A percentile compares a stretch with the other conserved stretches of the same genome.
Evolutionary conservation across 2,888 invertebrate genomes (phyloP).

Genomic region (Acrocyrtus sp.): DNA sequence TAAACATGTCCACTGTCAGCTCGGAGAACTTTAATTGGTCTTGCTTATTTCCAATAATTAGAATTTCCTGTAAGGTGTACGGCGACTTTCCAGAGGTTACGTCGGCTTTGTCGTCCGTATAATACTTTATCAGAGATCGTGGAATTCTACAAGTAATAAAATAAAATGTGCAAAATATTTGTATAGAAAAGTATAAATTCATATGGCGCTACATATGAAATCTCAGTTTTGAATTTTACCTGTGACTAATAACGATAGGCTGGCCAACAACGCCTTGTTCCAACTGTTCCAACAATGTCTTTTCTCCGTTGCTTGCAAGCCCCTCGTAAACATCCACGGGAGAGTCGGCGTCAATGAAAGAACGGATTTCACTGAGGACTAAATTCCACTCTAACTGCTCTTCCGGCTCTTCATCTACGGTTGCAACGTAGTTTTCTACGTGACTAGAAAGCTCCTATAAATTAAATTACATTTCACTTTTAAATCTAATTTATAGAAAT

Average conservation of each 20-base stretch:
- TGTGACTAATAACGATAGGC: slow-evolving; percentile 22
- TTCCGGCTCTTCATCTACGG: slow-evolving; percentile 97
- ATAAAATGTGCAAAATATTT: background rate
- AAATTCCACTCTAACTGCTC: slow-evolving; percentile 96
- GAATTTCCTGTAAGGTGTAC: slow-evolving; percentile 85
- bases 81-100: slow-evolving; percentile 24
- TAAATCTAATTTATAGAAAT: too few relatives aligned
- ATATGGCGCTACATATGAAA: background rate
- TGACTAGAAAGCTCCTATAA: slow-evolving; percentile 86
- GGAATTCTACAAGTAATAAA: background rate
- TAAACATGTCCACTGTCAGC: slow-evolving; percentile 96
- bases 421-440: slow-evolving; percentile 93
- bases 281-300: slow-evolving; percentile 20
- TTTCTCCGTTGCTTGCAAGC: slow-evolving; percentile 22
- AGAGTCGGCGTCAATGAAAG: slow-evolving; percentile 92
- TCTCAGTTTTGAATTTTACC: slow-evolving; percentile 8
- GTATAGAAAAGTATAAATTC: background rate
- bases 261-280: slow-evolving; percentile 33
- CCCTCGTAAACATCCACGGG: slow-evolving; percentile 80
- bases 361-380: slow-evolving; percentile 93
- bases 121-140: slow-evolving; percentile 12
- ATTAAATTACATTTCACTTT: too few relatives aligned
- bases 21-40: slow-evolving; percentile 98
- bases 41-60: slow-evolving; percentile 92
- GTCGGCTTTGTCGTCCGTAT: slow-evolving; percentile 28